Percentiles rank a stretch among this genome's conserved stretches.
phyloP scores from a whole-genome alignment of 2,888 invertebrate genomes.

The Gari tellinella region DNA sequence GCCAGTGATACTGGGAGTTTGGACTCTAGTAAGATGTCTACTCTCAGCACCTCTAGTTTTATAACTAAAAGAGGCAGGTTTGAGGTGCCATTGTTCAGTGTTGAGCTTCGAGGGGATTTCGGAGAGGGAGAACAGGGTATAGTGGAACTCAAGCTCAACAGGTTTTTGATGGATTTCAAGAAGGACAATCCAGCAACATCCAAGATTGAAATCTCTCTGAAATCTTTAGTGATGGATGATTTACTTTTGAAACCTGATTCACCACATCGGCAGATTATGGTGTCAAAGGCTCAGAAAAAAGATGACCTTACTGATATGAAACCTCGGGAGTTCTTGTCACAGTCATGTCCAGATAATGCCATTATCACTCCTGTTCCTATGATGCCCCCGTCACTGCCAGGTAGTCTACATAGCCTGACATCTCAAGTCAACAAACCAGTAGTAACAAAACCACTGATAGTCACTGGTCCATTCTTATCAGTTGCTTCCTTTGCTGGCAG shows the following conservation, averaged over 20 bases:
- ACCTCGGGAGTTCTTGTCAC: slow-evolving; percentile 87
- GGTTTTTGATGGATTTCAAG: slow-evolving; percentile 91
- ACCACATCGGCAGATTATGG: slow-evolving; percentile 92
- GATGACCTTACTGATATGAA: slow-evolving; percentile 45
- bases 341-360: slow-evolving; percentile 89
- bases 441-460: slow-evolving; percentile 9
- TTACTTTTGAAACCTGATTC: slow-evolving; percentile 91
- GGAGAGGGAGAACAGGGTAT: slow-evolving; percentile 85
- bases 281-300: slow-evolving; percentile 66
- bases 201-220: slow-evolving; percentile 89
- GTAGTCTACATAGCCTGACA: slow-evolving; percentile 73
- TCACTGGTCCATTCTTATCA: slow-evolving; percentile 29
- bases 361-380: slow-evolving; percentile 84
- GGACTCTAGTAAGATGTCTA: no score
- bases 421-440: slow-evolving; percentile 33
- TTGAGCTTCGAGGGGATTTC: slow-evolving; percentile 82
- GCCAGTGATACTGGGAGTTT: no score
- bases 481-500: slow-evolving; percentile 8
- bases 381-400: slow-evolving; percentile 85
- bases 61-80: slow-evolving; percentile 74
- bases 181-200: slow-evolving; percentile 89
- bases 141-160: slow-evolving; percentile 93
- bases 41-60: slow-evolving; percentile 31
- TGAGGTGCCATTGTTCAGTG: slow-evolving; percentile 80
- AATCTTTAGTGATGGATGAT: slow-evolving; percentile 96